Evolutionary conservation across 2,888 invertebrate genomes (phyloP), one percentile per base, ranked within the genome.

Genomic region (Epirrita christyi): DNA sequence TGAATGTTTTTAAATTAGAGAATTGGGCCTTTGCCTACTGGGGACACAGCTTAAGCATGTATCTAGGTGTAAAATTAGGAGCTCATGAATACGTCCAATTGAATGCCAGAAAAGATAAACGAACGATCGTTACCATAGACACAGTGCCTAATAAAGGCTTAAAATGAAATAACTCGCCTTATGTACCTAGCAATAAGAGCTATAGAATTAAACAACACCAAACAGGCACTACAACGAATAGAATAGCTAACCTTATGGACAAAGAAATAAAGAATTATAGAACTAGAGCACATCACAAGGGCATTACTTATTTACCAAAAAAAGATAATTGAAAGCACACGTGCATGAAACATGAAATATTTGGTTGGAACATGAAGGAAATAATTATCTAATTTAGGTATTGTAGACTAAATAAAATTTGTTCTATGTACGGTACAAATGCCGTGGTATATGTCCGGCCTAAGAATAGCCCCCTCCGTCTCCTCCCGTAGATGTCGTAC

Each of bases 71-170:
- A 7, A 2, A 32, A 32, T 32, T 32, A 7, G 32, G 32, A 32
- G 36, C 11, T 11, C 36, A 11, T 36, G 36, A 2, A 36, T n/a
- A n/a, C 2, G 10, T 32, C 32, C 32, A 32, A 1, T 6, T n/a
- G n/a, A 32, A 2, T 32, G n/a, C 2, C n/a, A 11, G 36, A 10
- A 38, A 14, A 10, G 36, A 10, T 7, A 14, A 38, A 4, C 8
- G 14, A 38, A 5, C 32, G 9, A 14, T 14, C 38, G 76, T 80
- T 75, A 64, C 71, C 71, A 75, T 76, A 58, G 75, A 59, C 38
- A 78, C 74, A 29, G 51, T 43, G 41, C 56, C 61, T 71, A 77
- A 81, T 77, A 80, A 70, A 68, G 42, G 49, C 50, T 47, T 1
- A 11, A 43, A 10, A 1, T n/a, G 11, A 14, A 40, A 40, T 14